Evolutionary conservation across 2,797 vertebrate genomes (phyloP).

Genomic region (Ciconia nigra): DNA sequence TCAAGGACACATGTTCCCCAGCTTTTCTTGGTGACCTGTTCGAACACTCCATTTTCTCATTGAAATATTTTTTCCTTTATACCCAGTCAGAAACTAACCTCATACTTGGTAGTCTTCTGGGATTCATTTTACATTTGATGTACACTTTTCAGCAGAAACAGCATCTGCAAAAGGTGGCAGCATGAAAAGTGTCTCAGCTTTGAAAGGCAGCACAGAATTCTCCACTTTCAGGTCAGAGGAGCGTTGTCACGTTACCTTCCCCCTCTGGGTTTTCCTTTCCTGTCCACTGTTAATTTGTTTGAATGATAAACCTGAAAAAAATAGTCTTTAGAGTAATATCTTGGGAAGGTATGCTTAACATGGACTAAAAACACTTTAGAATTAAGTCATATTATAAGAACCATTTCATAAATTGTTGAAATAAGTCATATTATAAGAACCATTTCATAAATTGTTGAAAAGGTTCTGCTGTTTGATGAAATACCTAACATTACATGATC

Average conservation of each 20-base stretch:
- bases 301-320: not conserved
- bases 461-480: not conserved
- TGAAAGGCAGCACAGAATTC: not conserved
- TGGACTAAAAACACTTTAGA: not conserved
- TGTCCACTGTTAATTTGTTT: not conserved
- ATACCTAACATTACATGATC: not conserved
- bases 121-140: not conserved
- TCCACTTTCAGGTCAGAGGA: not conserved
- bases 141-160: not conserved
- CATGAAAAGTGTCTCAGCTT: not conserved
- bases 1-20: fast-evolving
- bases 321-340: not conserved
- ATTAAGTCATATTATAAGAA: not conserved
- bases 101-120: not conserved
- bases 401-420: not conserved
- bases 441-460: not conserved
- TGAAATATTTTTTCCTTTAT: not conserved
- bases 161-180: not conserved
- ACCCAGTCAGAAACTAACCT: not conserved
- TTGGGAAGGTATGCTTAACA: not conserved
- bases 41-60: not conserved
- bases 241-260: not conserved
- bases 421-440: not conserved
- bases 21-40: not conserved
- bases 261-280: not conserved